phyloP scores from a whole-genome alignment of 2,113 vertebrate genomes.

The Amblyornis subalaris region DNA sequence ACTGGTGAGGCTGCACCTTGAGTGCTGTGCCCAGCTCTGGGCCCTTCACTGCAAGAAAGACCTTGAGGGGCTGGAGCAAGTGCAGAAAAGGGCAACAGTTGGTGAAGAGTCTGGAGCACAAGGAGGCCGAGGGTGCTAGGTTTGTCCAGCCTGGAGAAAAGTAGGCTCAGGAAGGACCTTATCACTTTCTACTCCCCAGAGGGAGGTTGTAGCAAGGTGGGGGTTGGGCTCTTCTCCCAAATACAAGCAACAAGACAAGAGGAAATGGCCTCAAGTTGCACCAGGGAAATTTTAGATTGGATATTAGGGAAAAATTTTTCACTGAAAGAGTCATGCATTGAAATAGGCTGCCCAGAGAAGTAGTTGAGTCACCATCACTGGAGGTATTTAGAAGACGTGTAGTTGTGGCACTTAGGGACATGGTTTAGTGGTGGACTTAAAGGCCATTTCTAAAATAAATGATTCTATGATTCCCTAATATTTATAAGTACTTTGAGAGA shows the following conservation, averaged over 20 bases:
- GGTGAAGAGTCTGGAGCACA: neutral
- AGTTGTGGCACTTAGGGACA: neutral
- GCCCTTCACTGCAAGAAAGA: neutral
- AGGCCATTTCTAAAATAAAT: neutral
- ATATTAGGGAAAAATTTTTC: neutral
- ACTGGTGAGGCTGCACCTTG: neutral
- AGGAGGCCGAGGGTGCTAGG: neutral
- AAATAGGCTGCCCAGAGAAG: neutral
- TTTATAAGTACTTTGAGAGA: neutral
- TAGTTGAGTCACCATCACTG: neutral
- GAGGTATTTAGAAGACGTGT: neutral
- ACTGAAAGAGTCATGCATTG: neutral
- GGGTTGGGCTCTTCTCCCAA: accelerated
- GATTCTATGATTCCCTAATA: neutral
- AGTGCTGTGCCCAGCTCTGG: neutral
- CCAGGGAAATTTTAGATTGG: neutral
- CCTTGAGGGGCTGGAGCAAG: neutral
- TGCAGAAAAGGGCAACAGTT: neutral
- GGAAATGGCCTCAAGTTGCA: neutral
- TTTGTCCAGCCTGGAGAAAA: neutral
- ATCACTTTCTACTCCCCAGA: neutral
- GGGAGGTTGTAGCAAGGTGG: neutral
- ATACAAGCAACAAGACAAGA: accelerated
- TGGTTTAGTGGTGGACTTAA: neutral
- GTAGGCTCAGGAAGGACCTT: neutral